Evolutionary conservation across 2,888 invertebrate genomes (phyloP).

Genomic region (Xestobium rufovillosum): DNA sequence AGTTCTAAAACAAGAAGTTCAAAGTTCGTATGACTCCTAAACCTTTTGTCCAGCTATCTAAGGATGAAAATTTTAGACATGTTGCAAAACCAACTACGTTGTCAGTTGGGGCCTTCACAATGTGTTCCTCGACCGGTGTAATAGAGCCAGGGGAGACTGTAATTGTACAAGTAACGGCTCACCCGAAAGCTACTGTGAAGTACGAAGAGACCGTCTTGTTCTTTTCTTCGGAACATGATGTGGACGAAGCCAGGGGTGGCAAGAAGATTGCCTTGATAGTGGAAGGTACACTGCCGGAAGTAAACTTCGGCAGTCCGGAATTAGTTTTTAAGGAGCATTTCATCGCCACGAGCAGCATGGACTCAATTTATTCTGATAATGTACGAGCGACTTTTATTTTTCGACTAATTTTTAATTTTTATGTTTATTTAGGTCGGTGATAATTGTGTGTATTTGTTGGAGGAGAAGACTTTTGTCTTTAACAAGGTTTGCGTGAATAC

Average conservation of each 20-base stretch:
- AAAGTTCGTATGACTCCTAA: no score
- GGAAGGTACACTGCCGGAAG: conserved; percentile 49
- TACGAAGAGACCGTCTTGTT: conserved; percentile 38
- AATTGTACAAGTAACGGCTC: conserved; percentile 37
- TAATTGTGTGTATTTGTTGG: no score
- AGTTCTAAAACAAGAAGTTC: conserved; percentile 8
- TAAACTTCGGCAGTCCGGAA: conserved; percentile 51
- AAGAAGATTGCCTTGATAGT: conserved; percentile 46
- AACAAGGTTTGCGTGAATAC: conserved; percentile 38
- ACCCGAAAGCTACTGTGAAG: conserved; percentile 33
- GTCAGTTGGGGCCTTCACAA: conserved; percentile 36
- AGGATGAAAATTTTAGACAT: no score
- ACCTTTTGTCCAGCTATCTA: no score
- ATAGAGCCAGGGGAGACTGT: conserved; percentile 35
- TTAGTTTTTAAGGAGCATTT: conserved; percentile 54
- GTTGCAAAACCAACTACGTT: conserved; percentile 29
- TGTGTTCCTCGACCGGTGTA: conserved; percentile 36
- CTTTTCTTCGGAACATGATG: conserved; percentile 34
- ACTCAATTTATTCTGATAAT: no score
- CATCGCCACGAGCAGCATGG: no score
- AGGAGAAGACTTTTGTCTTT: conserved; percentile 40
- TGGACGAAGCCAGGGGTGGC: conserved; percentile 47
- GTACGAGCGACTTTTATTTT: no score
- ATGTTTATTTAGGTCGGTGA: no score
- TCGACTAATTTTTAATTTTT: no score